Percentiles rank a stretch among this genome's conserved stretches.
These are phyloP conservation scores for Lagopus muta DNA, from an alignment of 2,113 vertebrate species.

Conservation along the genomic window DNA sequence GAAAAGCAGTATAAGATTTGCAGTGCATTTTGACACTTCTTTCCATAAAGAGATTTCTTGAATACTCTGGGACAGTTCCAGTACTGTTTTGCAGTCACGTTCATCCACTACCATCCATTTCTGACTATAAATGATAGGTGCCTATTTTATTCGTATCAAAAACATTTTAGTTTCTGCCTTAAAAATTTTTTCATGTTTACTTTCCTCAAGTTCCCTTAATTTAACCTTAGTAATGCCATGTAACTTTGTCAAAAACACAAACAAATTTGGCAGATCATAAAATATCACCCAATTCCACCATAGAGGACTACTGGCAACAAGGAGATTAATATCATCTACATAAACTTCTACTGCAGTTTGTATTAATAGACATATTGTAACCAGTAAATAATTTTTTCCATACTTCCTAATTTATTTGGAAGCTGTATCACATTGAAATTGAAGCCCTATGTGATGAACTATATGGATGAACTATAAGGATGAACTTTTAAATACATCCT, in stretches of 20 bases:
- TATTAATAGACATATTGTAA: not conserved
- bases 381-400: not conserved
- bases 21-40: not conserved
- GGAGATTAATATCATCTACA: not conserved
- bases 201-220: not conserved
- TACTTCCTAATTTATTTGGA: not conserved
- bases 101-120: not conserved
- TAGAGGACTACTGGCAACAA: not conserved
- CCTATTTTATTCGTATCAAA: not conserved
- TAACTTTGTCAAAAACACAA: constrained; percentile 13
- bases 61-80: not conserved
- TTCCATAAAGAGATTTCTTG: not conserved
- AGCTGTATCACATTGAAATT: not conserved
- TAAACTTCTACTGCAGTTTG: not conserved
- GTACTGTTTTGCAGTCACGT: not conserved
- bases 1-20: not conserved
- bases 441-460: not conserved
- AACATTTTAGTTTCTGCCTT: not conserved
- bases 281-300: not conserved
- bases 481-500: not conserved
- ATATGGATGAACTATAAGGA: not conserved
- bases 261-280: constrained; percentile 8
- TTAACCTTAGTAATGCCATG: not conserved
- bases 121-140: not conserved
- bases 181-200: not conserved